These are phyloP conservation scores for Scylla paramamosain DNA, from an alignment of 1,140 invertebrate genomes.

Conservation along the genomic window DNA sequence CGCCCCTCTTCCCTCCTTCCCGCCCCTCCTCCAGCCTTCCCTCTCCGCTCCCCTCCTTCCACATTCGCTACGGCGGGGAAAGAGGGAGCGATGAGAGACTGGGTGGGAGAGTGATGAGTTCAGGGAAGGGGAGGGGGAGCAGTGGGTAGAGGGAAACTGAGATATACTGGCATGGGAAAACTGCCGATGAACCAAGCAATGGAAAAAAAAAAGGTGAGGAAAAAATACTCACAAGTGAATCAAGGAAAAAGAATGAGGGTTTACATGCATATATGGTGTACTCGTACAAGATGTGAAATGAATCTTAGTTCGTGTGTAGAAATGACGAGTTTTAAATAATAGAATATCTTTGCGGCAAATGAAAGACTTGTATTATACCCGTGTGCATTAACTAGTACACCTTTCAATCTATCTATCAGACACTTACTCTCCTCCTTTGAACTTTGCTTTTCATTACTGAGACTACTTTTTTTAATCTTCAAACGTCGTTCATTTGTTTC, in stretches of 20 bases:
- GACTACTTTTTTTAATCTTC: no score
- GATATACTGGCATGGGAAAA: slow-evolving; percentile 11
- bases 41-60: slow-evolving; percentile 4
- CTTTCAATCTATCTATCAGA: no score
- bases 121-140: neutral
- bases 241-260: neutral
- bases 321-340: neutral
- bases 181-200: neutral
- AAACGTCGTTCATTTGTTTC: no score
- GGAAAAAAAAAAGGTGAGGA: neutral
- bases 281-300: no score
- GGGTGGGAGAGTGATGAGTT: neutral
- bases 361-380: no score
- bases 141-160: neutral
- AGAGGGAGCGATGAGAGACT: slow-evolving; percentile 21
- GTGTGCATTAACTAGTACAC: no score
- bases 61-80: slow-evolving; percentile 33
- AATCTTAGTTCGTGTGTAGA: no score
- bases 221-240: neutral
- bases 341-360: no score
- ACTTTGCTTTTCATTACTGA: no score
- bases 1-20: neutral
- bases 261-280: no score
- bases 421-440: no score
- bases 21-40: neutral